Conservation (phyloP, 2,113 vertebrate genomes). For the Gymnobelideus leadbeateri region DNA sequence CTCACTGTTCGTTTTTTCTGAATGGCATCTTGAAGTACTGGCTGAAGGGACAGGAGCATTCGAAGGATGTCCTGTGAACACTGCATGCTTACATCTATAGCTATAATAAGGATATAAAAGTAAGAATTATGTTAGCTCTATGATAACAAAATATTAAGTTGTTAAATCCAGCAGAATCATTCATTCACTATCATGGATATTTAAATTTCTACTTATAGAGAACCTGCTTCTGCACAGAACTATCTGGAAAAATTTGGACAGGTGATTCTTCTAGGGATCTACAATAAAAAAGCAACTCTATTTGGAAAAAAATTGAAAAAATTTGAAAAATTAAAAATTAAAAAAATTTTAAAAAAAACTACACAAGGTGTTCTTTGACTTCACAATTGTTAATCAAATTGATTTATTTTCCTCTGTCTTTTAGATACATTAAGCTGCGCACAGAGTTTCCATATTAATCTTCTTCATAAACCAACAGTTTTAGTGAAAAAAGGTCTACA, state of each 20-base stretch:
- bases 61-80: conserved; percentile 98
- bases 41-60: conserved; percentile 97
- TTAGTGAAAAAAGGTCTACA: background rate
- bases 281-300: background rate
- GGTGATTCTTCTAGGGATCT: conserved; percentile 15
- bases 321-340: too few relatives aligned
- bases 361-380: conserved; percentile 3
- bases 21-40: conserved; percentile 97
- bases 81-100: conserved; percentile 94
- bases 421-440: background rate
- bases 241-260: conserved; percentile 25
- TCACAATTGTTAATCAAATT: conserved; percentile 31
- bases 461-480: too few relatives aligned
- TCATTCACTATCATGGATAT: conserved; percentile 6
- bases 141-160: conserved; percentile 27
- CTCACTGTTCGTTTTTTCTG: conserved; percentile 97
- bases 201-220: conserved; percentile 5
- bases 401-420: background rate
- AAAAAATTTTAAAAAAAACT: too few relatives aligned
- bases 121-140: conserved; percentile 30
- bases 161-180: conserved; percentile 37
- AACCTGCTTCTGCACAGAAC: conserved; percentile 9
- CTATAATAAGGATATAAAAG: conserved; percentile 77
- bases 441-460: background rate
- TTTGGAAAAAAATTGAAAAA: too few relatives aligned